phyloP scores from a whole-genome alignment of 2,797 vertebrate genomes.

The Cuculus canorus region DNA sequence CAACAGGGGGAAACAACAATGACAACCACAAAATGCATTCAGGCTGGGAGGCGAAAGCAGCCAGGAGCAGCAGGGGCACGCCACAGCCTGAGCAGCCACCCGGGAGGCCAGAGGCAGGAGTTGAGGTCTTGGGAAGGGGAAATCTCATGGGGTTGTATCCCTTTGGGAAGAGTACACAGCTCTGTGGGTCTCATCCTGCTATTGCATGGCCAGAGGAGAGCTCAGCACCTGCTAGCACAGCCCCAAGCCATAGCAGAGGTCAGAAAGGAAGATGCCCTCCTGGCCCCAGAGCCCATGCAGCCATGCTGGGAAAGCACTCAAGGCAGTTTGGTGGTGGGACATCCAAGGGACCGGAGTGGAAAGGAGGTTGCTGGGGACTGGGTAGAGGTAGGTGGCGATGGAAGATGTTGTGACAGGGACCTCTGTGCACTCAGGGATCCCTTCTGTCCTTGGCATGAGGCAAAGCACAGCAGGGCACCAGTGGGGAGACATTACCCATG shows the following conservation, averaged over 20 bases:
- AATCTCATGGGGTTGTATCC: neutral
- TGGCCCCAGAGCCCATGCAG: slow-evolving; percentile 22
- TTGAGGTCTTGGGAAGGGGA: neutral
- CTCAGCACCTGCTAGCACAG: slow-evolving; percentile 1
- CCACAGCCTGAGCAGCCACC: slow-evolving; percentile 26
- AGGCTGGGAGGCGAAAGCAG: neutral
- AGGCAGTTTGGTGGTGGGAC: neutral
- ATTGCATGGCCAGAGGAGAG: neutral
- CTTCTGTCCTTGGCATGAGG: slow-evolving; percentile 11
- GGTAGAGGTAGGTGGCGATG: neutral
- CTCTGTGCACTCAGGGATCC: slow-evolving; percentile 5
- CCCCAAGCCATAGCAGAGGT: slow-evolving; percentile 34
- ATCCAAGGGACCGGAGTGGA: neutral
- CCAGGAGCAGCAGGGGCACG: neutral
- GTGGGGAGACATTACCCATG: neutral
- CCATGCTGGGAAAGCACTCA: slow-evolving; percentile 22
- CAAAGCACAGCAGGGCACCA: slow-evolving; percentile 15
- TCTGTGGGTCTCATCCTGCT: neutral
- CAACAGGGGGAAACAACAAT: slow-evolving; percentile 44
- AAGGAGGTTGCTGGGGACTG: neutral
- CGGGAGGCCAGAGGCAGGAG: neutral
- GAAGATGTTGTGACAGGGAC: neutral
- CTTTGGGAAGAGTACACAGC: neutral
- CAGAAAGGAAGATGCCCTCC: neutral
- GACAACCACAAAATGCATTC: slow-evolving; percentile 53